phyloP scores from a whole-genome alignment of 2,797 vertebrate species.

The Eulemur mongoz region DNA sequence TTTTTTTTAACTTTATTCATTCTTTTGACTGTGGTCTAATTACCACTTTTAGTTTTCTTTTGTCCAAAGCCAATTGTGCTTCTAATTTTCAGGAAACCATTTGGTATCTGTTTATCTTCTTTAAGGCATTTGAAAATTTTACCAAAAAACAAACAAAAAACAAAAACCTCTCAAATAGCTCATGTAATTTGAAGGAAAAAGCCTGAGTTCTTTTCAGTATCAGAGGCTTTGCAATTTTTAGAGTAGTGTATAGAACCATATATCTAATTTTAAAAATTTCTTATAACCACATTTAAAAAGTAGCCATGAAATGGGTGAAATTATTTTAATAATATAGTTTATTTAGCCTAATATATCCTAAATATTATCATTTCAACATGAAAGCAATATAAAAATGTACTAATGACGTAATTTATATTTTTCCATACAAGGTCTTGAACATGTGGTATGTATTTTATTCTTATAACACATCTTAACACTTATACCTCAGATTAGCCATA shows the following conservation, averaged over 20 bases:
- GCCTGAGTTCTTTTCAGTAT: neutral
- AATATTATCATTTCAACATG: neutral
- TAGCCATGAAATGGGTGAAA: neutral
- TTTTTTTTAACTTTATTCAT: neutral
- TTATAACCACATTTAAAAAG: neutral
- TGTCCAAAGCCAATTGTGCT: neutral
- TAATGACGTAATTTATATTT: constrained; percentile 6
- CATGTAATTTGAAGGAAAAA: neutral
- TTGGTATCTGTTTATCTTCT: neutral
- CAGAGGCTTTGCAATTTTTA: neutral
- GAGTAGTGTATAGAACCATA: neutral
- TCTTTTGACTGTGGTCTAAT: neutral
- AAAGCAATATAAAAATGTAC: neutral
- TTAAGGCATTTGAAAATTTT: neutral
- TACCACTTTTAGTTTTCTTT: neutral
- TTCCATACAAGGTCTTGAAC: neutral
- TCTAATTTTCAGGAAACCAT: neutral
- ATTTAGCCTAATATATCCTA: neutral
- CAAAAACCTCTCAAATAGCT: neutral
- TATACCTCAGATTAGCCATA: neutral
- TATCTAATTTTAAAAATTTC: neutral
- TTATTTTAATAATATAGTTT: neutral
- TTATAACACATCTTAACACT: neutral
- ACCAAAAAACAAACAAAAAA: neutral
- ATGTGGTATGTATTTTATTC: neutral